Conservation (phyloP, 2,888 invertebrate species). For the Oscheius onirici region DNA sequence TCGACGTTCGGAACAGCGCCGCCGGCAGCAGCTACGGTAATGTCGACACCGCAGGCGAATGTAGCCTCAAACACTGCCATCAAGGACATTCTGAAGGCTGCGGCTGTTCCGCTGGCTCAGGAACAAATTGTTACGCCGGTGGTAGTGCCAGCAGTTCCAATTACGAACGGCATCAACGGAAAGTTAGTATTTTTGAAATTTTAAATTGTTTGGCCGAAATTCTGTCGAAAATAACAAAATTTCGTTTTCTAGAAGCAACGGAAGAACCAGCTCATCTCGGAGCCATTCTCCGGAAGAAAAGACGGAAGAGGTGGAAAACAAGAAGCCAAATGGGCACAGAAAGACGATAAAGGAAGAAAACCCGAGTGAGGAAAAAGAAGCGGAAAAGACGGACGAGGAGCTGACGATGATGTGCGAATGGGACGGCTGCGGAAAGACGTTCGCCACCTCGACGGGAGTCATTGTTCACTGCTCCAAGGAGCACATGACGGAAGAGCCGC, state of each 20-base stretch:
- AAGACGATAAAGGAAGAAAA: conserved; percentile 21
- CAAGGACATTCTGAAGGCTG: conserved; percentile 10
- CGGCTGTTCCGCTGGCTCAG: not conserved
- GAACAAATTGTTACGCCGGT: not conserved
- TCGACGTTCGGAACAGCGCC: conserved; percentile 20
- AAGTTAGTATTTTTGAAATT: conserved; percentile 3
- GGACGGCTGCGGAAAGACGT: conserved; percentile 61
- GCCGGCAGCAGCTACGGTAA: not conserved
- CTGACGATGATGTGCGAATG: conserved; percentile 68
- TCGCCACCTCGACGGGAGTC: conserved; percentile 45
- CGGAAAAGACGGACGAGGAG: conserved; percentile 14
- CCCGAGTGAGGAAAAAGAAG: conserved; percentile 1
- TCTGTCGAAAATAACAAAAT: too few species aligned
- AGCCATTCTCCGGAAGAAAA: conserved; percentile 9
- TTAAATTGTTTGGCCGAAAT: not conserved
- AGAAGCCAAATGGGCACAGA: conserved; percentile 18
- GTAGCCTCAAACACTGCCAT: conserved; percentile 17
- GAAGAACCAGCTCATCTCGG: conserved; percentile 15
- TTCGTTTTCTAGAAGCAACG: conserved; percentile 6
- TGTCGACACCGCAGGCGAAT: not conserved
- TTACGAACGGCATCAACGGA: conserved; percentile 19
- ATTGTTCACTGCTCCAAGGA: conserved; percentile 58
- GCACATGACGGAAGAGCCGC: conserved; percentile 51
- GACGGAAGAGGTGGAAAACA: conserved; percentile 1
- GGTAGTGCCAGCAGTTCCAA: not conserved